Conservation (phyloP, 2,888 invertebrate species). For the Epiblema foenella region DNA sequence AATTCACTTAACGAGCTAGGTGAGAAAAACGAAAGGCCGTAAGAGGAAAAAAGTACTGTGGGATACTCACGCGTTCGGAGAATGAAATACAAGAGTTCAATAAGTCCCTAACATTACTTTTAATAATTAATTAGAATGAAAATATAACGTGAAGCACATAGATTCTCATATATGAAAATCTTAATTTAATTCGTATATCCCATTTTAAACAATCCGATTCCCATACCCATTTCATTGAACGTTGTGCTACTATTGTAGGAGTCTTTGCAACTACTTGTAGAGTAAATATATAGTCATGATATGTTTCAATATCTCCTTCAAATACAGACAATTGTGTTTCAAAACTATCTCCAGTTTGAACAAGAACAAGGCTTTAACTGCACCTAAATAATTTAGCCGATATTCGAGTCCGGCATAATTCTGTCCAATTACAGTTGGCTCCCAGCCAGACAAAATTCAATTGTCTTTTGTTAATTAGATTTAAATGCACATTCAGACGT, state of each 20-base stretch:
- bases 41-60: slow-evolving; percentile 43
- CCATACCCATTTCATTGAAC: not conserved
- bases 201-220: not conserved
- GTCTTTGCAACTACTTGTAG: not conserved
- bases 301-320: not conserved
- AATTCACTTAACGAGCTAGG: slow-evolving; percentile 51
- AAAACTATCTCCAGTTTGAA: not conserved
- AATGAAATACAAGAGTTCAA: not conserved
- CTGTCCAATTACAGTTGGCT: slow-evolving; percentile 39
- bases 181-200: no score
- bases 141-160: no score
- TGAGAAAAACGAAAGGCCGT: slow-evolving; percentile 47
- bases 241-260: not conserved
- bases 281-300: not conserved
- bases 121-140: not conserved
- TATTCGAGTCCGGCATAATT: slow-evolving; percentile 32
- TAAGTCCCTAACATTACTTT: not conserved
- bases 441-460: slow-evolving; percentile 50
- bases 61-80: not conserved
- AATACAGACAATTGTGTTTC: not conserved
- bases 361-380: slow-evolving; percentile 5
- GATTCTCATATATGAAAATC: no score
- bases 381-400: slow-evolving; percentile 24
- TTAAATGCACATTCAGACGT: slow-evolving; percentile 41
- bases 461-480: slow-evolving; percentile 47